Evolutionary conservation across 92 coral and sea anemone genomes (phyloP).

Genomic region (Porites lobata): DNA sequence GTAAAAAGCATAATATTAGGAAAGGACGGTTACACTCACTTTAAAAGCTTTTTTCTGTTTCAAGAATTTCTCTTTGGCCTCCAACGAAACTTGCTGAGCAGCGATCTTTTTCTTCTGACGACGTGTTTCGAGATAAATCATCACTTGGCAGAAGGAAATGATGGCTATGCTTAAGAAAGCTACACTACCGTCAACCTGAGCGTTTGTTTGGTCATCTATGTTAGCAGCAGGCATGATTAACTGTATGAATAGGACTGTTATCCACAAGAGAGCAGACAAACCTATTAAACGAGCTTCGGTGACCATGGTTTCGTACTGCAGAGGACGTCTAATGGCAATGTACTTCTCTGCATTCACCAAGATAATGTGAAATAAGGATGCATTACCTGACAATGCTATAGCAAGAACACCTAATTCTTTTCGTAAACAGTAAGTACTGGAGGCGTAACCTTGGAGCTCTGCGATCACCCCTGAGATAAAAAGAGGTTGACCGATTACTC

Average conservation of each 20-base stretch:
- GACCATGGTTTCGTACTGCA: background rate
- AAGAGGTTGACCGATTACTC: background rate
- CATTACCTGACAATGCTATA: background rate
- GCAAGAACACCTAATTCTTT: background rate
- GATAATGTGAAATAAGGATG: background rate
- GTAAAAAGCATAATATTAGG: background rate
- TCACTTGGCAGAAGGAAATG: background rate
- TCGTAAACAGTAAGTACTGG: background rate
- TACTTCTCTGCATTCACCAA: background rate
- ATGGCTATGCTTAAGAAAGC: background rate
- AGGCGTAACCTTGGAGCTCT: conserved; percentile 53
- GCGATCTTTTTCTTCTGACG: background rate
- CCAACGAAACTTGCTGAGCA: background rate
- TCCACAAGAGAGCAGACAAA: background rate
- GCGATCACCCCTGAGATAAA: conserved; percentile 19
- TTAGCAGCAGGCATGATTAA: background rate
- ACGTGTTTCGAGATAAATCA: background rate
- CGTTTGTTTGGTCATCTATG: background rate
- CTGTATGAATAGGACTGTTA: background rate
- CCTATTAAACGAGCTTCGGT: background rate
- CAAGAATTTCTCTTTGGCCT: background rate
- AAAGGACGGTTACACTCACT: background rate
- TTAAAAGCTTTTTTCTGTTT: background rate
- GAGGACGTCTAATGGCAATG: background rate
- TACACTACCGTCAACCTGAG: background rate